Conservation (phyloP, 2,888 invertebrate species). For the Rhodophaea formosa region DNA sequence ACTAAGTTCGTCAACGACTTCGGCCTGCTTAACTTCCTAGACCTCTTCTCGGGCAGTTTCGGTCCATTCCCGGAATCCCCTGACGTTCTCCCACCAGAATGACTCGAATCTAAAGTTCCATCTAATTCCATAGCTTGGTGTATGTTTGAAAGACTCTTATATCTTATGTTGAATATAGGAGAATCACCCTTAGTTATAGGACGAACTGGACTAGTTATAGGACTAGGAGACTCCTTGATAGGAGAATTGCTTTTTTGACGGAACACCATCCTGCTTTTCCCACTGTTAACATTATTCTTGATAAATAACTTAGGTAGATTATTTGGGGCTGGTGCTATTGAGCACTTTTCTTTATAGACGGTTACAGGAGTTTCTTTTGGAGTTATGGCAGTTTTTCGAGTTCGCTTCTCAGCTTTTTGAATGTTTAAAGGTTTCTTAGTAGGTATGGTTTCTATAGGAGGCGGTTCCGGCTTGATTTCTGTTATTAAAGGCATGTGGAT, state of each 20-base stretch:
- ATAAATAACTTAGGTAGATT: conserved; percentile 88
- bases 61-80: conserved; percentile 90
- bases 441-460: conserved; percentile 95
- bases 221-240: conserved; percentile 86
- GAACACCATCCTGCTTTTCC: conserved; percentile 83
- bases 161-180: conserved; percentile 88
- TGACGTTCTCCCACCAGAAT: conserved; percentile 92
- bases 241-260: conserved; percentile 87
- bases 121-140: conserved; percentile 88
- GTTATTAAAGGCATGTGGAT: conserved; percentile 78
- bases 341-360: conserved; percentile 81
- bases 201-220: conserved; percentile 75
- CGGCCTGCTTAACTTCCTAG: conserved; percentile 89
- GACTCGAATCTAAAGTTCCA: conserved; percentile 93
- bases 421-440: conserved; percentile 85
- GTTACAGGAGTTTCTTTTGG: conserved; percentile 79
- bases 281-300: conserved; percentile 85
- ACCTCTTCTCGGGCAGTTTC: conserved; percentile 91
- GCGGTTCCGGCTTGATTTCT: conserved; percentile 91
- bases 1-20: conserved; percentile 93
- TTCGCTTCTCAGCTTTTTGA: conserved; percentile 87
- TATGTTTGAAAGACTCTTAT: conserved; percentile 86
- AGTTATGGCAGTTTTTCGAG: conserved; percentile 84
- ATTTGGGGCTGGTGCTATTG: conserved; percentile 71
- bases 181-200: conserved; percentile 85